These are phyloP conservation scores for Drosophila borborema DNA, from an alignment of 2,888 invertebrate genomes.

Conservation along the genomic window DNA sequence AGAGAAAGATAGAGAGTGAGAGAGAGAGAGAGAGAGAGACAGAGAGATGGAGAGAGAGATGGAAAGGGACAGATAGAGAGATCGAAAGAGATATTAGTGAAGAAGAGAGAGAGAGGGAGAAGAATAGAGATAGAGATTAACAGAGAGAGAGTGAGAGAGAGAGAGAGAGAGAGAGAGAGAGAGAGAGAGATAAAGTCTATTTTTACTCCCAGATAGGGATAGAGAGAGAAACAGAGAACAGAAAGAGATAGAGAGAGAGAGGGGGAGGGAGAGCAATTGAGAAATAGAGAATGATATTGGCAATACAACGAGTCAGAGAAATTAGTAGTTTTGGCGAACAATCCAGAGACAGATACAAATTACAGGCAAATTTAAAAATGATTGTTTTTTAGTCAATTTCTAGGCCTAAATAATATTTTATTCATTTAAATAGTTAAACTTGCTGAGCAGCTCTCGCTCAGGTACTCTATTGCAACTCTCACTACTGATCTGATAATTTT, in stretches of 20 bases:
- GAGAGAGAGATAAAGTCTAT: no score
- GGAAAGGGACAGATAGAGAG: not conserved
- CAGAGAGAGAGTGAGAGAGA: no score
- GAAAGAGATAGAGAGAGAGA: not conserved
- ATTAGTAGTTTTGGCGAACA: no score
- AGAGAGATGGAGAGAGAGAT: no score
- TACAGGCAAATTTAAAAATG: no score
- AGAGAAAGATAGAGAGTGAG: no score
- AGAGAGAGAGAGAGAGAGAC: not conserved
- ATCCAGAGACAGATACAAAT: no score
- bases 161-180: not conserved
- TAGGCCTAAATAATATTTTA: no score
- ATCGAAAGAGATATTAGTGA: no score
- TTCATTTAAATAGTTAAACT: not conserved
- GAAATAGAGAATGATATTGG: no score
- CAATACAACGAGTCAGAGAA: no score
- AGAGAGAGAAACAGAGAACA: not conserved
- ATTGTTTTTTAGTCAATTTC: no score
- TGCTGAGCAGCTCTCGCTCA: not conserved
- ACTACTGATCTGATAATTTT: not conserved
- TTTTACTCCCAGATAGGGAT: not conserved
- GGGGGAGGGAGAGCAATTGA: not conserved
- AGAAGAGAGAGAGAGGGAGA: not conserved
- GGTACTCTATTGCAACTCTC: not conserved
- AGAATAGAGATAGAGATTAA: not conserved